Evolutionary conservation across 2,113 vertebrate species (phyloP).

Genomic region (Phalacrocorax carbo): DNA sequence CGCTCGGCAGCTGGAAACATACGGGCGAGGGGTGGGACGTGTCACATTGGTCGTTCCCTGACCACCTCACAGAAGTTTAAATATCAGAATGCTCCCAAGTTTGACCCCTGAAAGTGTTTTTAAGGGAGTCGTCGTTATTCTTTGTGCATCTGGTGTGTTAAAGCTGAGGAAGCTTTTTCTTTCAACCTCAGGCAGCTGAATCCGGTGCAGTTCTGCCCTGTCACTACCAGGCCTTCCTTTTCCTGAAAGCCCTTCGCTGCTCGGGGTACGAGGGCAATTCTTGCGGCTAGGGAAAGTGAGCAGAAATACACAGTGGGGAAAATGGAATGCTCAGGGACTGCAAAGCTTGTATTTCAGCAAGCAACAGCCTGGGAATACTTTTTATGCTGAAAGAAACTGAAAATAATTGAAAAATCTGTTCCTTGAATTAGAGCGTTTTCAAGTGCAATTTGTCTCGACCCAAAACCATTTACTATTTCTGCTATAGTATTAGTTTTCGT

Average conservation of each 20-base stretch:
- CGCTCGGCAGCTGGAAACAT: accelerated
- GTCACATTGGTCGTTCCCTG: accelerated
- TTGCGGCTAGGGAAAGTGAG: accelerated
- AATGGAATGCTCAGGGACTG: accelerated
- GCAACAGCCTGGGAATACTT: accelerated
- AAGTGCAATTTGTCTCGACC: accelerated
- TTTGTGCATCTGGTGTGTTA: accelerated
- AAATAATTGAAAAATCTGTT: accelerated
- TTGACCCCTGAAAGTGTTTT: accelerated
- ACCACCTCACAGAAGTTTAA: accelerated
- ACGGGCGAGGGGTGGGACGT: accelerated
- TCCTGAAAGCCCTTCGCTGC: accelerated
- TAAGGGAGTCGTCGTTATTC: accelerated
- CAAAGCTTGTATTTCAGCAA: accelerated
- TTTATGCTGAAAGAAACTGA: accelerated
- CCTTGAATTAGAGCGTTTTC: accelerated
- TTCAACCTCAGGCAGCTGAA: accelerated
- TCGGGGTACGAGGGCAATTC: accelerated
- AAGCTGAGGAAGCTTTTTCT: accelerated
- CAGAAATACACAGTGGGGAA: accelerated
- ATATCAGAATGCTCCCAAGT: accelerated
- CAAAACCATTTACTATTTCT: accelerated
- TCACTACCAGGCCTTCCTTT: accelerated
- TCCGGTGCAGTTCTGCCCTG: accelerated
- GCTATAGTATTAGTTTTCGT: accelerated